Conservation (phyloP, 2,113 vertebrate genomes). For the Panthera tigris region DNA sequence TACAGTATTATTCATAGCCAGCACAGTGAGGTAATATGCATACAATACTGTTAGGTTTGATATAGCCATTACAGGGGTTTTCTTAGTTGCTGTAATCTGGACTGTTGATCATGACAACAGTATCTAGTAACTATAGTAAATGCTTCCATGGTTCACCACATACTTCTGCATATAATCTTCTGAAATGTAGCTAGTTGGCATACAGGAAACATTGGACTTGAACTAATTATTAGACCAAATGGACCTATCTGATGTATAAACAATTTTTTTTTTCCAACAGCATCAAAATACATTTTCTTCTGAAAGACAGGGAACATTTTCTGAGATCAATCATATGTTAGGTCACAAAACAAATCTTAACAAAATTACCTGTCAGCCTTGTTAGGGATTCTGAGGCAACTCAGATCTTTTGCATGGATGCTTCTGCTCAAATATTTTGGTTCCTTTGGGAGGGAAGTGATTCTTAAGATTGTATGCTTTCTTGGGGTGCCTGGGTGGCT, state of each 20-base stretch:
- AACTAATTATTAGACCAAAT: background rate
- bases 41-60: background rate
- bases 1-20: background rate
- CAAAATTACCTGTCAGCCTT: background rate
- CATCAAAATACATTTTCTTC: background rate
- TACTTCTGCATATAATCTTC: background rate
- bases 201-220: background rate
- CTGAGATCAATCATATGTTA: background rate
- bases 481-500: too few species aligned
- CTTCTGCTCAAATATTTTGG: background rate
- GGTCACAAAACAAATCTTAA: background rate
- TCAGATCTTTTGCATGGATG: background rate
- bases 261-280: background rate
- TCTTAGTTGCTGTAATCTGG: background rate
- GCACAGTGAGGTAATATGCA: background rate
- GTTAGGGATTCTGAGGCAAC: background rate
- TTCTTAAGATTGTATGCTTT: background rate
- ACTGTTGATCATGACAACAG: background rate
- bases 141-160: background rate
- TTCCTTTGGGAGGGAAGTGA: background rate
- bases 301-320: background rate
- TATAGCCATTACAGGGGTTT: background rate
- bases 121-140: background rate
- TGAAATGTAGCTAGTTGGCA: background rate
- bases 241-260: background rate